Evolutionary conservation across 2,797 vertebrate genomes (phyloP), one percentile per base, ranked within the genome.

Genomic region (Crypturellus tataupa): DNA sequence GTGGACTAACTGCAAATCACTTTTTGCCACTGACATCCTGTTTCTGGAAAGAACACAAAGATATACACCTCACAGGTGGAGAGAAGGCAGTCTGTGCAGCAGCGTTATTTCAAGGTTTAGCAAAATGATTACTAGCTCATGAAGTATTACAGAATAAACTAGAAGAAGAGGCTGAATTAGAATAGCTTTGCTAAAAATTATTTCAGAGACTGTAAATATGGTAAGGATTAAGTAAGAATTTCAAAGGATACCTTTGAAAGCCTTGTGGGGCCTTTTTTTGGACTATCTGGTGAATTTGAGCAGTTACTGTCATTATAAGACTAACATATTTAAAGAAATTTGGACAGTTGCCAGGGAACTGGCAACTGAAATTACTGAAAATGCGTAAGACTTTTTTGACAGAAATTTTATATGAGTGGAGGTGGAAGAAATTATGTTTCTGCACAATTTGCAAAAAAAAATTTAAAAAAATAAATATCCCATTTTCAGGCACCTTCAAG

Each of bases 171-270:
- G 12, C 33, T 69, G 72, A 72, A 79, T 90, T 92, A 80, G 29
- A 55, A 78, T 84, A 27, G 65, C 59, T 87, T 80, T 93, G 46
- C 65, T 91, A 69, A 33, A 89, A 83, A 25, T 80, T 72, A 71
- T 46, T 31, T 56, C 1, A 0, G 55, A 85, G 29, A 58, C 58
- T 83, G 56, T 68, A 89, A 80, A 78, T 91, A 80, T 25, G 17
- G 46, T 71, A 73, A 80, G 21, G 21, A 24, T 49, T 49, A 49
- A 24, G 21, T 49, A 23, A 49, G 47, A 23, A 49, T 49, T 49
- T 49, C 47, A 85, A 70, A 84, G 19, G 37, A 59, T 85, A 83
- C 40, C 12, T 90, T 85, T 89, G n/a, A 93, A 95, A 85, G 27
- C 35, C 12, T 87, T 89, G 71, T 58, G 58, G 10, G 68, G 23